phyloP scores from a whole-genome alignment of 2,797 vertebrate species.

The Anguilla megastoma region DNA sequence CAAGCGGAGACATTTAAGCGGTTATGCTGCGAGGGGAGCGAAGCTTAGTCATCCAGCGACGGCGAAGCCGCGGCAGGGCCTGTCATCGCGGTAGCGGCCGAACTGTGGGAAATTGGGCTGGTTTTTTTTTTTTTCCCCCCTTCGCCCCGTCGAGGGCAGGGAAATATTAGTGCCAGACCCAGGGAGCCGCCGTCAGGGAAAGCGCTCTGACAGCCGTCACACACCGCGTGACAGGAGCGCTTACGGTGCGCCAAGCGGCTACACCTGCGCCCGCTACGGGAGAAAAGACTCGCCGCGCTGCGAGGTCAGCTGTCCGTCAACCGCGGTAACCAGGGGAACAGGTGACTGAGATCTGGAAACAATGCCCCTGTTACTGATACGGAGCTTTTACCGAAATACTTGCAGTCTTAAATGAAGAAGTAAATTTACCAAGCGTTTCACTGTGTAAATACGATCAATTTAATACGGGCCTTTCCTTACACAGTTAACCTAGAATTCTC shows the following conservation, averaged over 20 bases:
- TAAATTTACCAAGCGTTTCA: background rate
- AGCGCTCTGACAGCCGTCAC: slow-evolving; percentile 9
- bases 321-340: background rate
- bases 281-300: background rate
- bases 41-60: background rate
- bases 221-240: background rate
- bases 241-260: background rate
- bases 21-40: background rate
- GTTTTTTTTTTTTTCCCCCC: too few relatives aligned
- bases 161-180: background rate
- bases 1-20: background rate
- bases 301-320: background rate
- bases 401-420: background rate
- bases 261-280: background rate
- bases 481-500: background rate
- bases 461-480: too few relatives aligned
- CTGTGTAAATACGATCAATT: too few relatives aligned
- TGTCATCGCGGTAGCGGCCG: background rate
- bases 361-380: background rate
- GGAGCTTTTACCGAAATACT: background rate
- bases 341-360: background rate
- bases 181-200: background rate
- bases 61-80: background rate
- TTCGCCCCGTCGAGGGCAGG: background rate
- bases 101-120: background rate